Evolutionary conservation across 2,113 vertebrate species (phyloP).

Genomic region (Carassius auratus): DNA sequence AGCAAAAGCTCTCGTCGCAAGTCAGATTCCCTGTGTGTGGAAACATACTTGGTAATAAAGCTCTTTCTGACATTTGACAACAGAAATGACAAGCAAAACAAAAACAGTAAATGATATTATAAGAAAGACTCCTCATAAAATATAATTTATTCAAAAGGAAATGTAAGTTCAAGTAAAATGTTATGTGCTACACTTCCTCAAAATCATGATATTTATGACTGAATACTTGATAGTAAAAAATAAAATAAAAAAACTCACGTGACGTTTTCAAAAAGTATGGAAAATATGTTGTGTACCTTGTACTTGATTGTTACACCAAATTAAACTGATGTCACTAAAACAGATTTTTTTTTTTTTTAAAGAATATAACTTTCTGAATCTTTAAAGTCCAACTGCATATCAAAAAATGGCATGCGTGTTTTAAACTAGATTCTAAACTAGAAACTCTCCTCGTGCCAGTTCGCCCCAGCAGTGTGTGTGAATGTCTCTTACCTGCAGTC

Average conservation of each 20-base stretch:
- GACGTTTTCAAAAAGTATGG: no score
- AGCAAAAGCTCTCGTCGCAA: no score
- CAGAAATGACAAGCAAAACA: neutral
- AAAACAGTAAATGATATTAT: neutral
- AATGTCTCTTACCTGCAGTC: slow-evolving; percentile 58
- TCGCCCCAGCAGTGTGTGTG: no score
- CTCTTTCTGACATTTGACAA: neutral
- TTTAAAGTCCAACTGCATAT: neutral
- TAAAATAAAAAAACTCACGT: no score
- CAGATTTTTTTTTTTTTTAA: no score
- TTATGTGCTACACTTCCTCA: neutral
- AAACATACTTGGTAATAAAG: no score
- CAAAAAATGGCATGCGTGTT: neutral
- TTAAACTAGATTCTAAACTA: neutral
- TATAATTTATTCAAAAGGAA: neutral
- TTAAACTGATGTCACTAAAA: neutral
- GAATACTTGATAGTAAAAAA: no score
- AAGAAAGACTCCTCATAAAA: neutral
- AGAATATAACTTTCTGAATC: neutral
- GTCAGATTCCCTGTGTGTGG: no score
- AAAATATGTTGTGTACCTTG: neutral
- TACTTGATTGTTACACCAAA: neutral
- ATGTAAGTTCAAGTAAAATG: neutral
- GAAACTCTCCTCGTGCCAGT: neutral
- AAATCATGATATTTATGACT: neutral